A percentile compares a stretch with the other conserved stretches of the same genome.
Conservation (phyloP, 2,888 invertebrate genomes). For the Drosophila testacea region DNA sequence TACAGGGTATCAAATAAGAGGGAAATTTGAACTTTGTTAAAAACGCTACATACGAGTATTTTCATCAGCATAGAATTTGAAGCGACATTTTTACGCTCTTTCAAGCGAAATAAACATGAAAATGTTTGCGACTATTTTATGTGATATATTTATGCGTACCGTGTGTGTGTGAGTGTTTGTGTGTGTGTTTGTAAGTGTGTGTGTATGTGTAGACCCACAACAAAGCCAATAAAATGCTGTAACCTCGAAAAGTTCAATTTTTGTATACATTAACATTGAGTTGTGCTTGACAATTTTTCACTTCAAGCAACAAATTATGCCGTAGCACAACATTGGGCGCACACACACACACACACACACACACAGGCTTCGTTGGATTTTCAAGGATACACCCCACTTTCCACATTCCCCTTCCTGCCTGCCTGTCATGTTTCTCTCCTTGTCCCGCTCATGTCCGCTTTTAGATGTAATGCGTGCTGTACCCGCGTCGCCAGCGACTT, state of each 20-base stretch:
- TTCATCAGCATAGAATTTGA: constrained; percentile 48
- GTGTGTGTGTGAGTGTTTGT: not conserved
- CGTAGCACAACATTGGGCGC: constrained; percentile 75
- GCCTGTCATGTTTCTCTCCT: not conserved
- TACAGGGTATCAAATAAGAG: constrained; percentile 30
- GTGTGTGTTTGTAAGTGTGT: constrained; percentile 13
- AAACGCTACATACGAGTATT: constrained; percentile 22
- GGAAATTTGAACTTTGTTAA: constrained; percentile 59
- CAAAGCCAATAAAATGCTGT: constrained; percentile 76
- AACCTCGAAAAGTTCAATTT: constrained; percentile 81
- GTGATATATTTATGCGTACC: constrained; percentile 38
- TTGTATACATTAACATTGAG: constrained; percentile 73
- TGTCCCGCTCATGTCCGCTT: constrained; percentile 23
- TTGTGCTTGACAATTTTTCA: constrained; percentile 80
- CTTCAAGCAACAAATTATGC: constrained; percentile 80
- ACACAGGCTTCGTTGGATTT: constrained; percentile 51
- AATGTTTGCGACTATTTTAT: constrained; percentile 71
- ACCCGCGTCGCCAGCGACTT: constrained; percentile 69
- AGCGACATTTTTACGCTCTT: constrained; percentile 76
- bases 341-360: constrained; percentile 62
- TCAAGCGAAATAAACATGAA: constrained; percentile 81
- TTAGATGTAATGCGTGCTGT: constrained; percentile 61
- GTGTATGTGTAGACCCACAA: constrained; percentile 38
- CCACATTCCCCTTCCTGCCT: not conserved
- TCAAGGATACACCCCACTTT: constrained; percentile 55